phyloP scores from a whole-genome alignment of 2,888 invertebrate genomes.

The Parasteatoda lunata region DNA sequence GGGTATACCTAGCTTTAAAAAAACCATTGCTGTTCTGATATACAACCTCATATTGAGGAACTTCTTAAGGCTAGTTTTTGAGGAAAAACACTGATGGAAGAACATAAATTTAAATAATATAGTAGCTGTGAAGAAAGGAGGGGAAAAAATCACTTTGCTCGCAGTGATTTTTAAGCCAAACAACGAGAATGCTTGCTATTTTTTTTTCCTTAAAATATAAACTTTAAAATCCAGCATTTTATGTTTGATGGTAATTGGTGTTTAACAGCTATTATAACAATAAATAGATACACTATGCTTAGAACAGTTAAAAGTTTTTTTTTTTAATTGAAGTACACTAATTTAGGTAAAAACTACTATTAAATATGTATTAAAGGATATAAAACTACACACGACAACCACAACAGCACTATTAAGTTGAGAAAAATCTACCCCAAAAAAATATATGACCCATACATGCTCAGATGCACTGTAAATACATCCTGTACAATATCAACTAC shows the following conservation, averaged over 20 bases:
- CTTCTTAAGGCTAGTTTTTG: constrained; percentile 52
- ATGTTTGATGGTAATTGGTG: no score
- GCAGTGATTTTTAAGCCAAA: no score
- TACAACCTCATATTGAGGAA: constrained; percentile 51
- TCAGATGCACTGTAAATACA: constrained; percentile 43
- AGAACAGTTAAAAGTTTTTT: no score
- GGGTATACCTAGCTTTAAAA: constrained; percentile 65
- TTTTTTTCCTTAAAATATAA: no score
- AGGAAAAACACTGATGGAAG: background rate
- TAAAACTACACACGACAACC: background rate
- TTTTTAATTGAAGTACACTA: background rate
- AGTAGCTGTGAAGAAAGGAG: no score
- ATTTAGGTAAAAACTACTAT: background rate
- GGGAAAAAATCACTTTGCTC: no score
- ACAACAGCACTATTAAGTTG: constrained; percentile 3
- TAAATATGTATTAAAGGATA: background rate
- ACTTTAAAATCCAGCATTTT: no score
- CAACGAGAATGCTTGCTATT: no score
- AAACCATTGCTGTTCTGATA: constrained; percentile 36
- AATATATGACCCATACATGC: background rate
- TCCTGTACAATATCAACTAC: constrained; percentile 64
- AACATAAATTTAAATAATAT: background rate
- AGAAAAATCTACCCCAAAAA: background rate
- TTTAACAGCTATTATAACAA: no score
- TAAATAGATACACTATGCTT: no score